phyloP scores from a whole-genome alignment of 2,113 vertebrate genomes.

The Channa maculata region DNA sequence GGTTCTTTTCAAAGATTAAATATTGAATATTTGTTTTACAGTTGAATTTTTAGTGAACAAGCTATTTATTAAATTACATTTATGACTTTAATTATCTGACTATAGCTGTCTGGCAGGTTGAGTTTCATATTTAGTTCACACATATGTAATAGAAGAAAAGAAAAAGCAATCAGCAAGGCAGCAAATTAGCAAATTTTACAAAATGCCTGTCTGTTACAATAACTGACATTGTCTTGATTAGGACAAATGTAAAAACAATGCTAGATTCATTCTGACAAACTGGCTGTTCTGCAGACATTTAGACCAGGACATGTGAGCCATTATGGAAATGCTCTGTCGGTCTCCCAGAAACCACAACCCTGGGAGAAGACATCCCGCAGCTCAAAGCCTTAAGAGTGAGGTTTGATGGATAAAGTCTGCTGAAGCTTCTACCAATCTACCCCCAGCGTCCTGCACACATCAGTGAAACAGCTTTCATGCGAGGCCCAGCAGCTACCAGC shows the following conservation, averaged over 20 bases:
- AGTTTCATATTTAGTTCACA: too few species aligned
- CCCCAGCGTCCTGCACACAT: constrained; percentile 32
- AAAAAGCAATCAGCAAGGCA: not conserved
- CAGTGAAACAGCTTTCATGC: constrained; percentile 47
- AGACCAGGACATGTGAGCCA: constrained; percentile 21
- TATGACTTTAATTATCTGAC: too few species aligned
- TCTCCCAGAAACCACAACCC: constrained; percentile 49
- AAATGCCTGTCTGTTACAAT: not conserved
- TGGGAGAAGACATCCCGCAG: constrained; percentile 9
- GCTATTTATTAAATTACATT: too few species aligned
- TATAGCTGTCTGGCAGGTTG: too few species aligned
- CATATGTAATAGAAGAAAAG: too few species aligned
- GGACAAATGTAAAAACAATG: constrained; percentile 11
- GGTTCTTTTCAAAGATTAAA: too few species aligned
- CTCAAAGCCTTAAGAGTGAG: constrained; percentile 35
- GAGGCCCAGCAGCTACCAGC: constrained; percentile 47
- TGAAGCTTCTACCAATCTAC: constrained; percentile 15
- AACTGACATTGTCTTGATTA: not conserved
- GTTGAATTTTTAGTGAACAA: too few species aligned
- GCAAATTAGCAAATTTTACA: not conserved
- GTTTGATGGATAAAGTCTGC: constrained; percentile 63
- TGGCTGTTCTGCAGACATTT: constrained; percentile 19
- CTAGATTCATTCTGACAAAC: constrained; percentile 10
- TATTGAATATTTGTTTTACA: too few species aligned
- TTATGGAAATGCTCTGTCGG: constrained; percentile 33